These are phyloP conservation scores for Nycticorax nycticorax DNA, from an alignment of 2,113 vertebrate species.

Conservation along the genomic window DNA sequence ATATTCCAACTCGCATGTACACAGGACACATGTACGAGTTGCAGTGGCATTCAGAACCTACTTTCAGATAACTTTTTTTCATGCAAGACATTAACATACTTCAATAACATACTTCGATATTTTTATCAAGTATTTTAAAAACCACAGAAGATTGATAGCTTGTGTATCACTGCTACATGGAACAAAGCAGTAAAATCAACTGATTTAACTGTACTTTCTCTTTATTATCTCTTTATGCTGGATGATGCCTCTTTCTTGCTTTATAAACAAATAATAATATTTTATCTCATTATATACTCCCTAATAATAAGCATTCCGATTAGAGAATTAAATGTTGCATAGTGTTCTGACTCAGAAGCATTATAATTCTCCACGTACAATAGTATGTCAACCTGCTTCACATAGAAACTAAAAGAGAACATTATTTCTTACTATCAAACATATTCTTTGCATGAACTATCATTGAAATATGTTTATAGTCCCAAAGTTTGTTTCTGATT, in stretches of 20 bases:
- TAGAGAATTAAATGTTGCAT: background rate
- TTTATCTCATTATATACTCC: background rate
- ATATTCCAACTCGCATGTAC: background rate
- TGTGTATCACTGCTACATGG: background rate
- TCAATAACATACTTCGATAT: background rate
- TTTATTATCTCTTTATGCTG: background rate
- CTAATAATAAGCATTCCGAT: slow-evolving; percentile 2
- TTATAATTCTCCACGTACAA: background rate
- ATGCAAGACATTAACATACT: background rate
- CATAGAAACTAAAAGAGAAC: slow-evolving; percentile 21
- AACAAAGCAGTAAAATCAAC: background rate
- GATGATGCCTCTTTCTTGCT: background rate
- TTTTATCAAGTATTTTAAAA: background rate
- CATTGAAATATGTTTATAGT: slow-evolving; percentile 64
- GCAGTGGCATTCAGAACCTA: background rate
- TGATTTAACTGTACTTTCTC: background rate
- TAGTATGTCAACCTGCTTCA: background rate
- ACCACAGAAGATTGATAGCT: background rate
- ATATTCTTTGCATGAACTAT: slow-evolving; percentile 43
- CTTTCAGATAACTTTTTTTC: background rate
- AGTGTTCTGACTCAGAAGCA: background rate
- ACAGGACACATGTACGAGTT: background rate
- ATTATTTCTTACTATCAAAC: slow-evolving; percentile 27
- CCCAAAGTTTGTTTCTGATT: slow-evolving; percentile 73
- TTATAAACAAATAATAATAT: background rate